Percentiles rank a stretch among this genome's conserved stretches.
These are phyloP conservation scores for Gavia stellata DNA, from an alignment of 2,113 vertebrate genomes.

Conservation along the genomic window DNA sequence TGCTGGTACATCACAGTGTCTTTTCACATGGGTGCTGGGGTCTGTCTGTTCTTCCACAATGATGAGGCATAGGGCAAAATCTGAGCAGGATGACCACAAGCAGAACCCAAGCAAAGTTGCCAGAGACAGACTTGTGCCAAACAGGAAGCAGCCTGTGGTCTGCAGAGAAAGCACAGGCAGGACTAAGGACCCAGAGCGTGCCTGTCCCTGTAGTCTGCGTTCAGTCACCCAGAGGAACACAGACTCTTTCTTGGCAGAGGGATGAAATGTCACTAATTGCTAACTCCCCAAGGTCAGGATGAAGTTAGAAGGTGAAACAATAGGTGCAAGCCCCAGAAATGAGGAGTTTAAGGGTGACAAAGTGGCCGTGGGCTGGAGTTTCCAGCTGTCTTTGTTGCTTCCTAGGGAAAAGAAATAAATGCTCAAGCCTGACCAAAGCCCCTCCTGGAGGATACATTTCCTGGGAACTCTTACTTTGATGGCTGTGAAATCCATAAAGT, in stretches of 20 bases:
- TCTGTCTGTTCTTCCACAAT: not conserved
- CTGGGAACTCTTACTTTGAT: not conserved
- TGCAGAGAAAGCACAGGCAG: not conserved
- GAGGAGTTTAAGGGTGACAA: not conserved
- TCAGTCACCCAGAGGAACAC: not conserved
- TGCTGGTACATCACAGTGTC: not conserved
- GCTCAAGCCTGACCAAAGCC: not conserved
- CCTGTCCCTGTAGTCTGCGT: not conserved
- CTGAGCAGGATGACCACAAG: not conserved
- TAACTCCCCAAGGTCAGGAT: not conserved
- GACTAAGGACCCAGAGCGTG: not conserved
- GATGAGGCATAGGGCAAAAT: not conserved
- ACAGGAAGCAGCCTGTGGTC: not conserved
- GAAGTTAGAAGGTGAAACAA: not conserved
- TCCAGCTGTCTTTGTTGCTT: not conserved
- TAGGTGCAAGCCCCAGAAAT: not conserved
- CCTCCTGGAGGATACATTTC: slow-evolving; percentile 4
- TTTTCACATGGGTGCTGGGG: not conserved
- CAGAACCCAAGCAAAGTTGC: not conserved
- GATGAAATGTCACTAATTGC: not conserved
- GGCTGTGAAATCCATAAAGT: slow-evolving; percentile 27
- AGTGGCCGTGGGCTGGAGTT: not conserved
- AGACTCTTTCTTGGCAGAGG: not conserved
- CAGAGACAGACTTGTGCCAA: not conserved
- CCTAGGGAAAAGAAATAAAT: not conserved